phyloP scores from a whole-genome alignment of 2,888 invertebrate species.

The Heteropelma amictum region DNA sequence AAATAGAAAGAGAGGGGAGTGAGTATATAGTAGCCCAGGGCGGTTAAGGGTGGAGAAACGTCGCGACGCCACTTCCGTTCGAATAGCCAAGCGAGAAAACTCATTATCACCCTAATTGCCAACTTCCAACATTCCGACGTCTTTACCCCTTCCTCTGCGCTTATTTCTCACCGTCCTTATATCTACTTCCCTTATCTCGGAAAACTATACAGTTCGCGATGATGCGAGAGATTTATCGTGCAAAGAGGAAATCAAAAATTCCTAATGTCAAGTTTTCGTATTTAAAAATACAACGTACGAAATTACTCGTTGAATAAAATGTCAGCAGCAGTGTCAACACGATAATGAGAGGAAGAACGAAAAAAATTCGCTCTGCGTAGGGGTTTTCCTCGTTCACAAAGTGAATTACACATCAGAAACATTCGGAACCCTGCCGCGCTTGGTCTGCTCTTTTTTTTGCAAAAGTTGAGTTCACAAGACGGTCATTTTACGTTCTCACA shows the following conservation, averaged over 20 bases:
- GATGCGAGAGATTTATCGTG: background rate
- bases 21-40: conserved; percentile 4
- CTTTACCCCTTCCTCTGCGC: conserved; percentile 7
- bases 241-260: background rate
- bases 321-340: too few species aligned
- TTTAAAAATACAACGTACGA: background rate
- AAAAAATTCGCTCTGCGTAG: background rate
- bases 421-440: background rate
- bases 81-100: conserved; percentile 50
- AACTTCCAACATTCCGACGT: conserved; percentile 53
- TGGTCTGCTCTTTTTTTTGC: background rate
- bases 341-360: background rate
- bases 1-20: conserved; percentile 1
- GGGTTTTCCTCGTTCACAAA: background rate
- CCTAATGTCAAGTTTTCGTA: background rate
- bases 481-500: conserved; percentile 20
- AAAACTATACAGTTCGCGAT: background rate
- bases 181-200: background rate
- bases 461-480: conserved; percentile 2
- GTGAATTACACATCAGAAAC: background rate
- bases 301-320: background rate
- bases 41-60: conserved; percentile 22
- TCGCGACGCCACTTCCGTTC: conserved; percentile 54
- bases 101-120: conserved; percentile 57
- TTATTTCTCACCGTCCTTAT: background rate